Evolutionary conservation across 2,113 vertebrate genomes (phyloP).

Genomic region (Podiceps cristatus): DNA sequence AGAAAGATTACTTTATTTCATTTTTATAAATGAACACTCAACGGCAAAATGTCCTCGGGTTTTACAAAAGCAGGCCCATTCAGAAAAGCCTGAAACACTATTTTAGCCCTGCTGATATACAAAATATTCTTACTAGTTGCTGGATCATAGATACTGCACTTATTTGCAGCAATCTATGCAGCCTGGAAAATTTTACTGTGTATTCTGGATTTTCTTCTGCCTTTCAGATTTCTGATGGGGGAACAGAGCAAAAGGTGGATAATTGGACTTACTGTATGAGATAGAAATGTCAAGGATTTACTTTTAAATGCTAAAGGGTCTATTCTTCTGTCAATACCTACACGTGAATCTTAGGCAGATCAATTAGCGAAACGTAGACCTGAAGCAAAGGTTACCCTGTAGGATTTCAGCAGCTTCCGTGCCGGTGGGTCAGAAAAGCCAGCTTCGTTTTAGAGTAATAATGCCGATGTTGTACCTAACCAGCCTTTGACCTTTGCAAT

Average conservation of each 20-base stretch:
- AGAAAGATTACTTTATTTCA: neutral
- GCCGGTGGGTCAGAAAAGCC: neutral
- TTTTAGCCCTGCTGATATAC: neutral
- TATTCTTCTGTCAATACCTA: neutral
- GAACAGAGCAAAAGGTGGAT: neutral
- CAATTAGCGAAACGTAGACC: neutral
- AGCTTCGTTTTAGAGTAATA: neutral
- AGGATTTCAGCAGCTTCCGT: neutral
- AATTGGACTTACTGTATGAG: neutral
- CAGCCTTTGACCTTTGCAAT: neutral
- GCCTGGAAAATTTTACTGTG: neutral
- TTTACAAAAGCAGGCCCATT: neutral
- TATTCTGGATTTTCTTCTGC: neutral
- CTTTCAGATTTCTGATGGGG: neutral
- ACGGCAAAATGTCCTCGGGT: neutral
- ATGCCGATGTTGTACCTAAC: neutral
- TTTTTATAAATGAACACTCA: neutral
- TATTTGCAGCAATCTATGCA: neutral
- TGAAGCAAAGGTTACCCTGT: neutral
- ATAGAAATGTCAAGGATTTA: constrained; percentile 23
- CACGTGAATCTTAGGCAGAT: neutral
- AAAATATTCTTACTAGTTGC: neutral
- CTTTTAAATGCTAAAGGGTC: constrained; percentile 8
- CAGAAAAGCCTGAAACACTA: neutral
- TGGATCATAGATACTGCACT: neutral